Base-by-base conservation (phyloP, 2,888 invertebrate species). In the Leistus spinibarbis region DNA sequence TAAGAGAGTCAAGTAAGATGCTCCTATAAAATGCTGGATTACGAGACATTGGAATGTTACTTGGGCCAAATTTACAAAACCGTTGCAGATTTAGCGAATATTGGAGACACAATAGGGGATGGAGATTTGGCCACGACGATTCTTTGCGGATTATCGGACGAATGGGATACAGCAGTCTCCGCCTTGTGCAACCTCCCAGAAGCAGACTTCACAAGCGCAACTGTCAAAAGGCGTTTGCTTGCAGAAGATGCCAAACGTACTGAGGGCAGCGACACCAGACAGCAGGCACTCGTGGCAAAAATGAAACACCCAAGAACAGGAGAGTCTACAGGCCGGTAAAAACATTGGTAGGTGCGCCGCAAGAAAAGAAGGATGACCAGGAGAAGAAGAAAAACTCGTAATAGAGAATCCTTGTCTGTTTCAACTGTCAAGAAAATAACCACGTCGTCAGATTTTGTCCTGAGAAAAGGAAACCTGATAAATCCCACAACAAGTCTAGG, bases 31-130 rank as follows among this genome's bases (percentile, higher is more conserved):
- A 56, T 69, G 24, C 40, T 1, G 56, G 60, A 69, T 57, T 69
- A 16, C 62, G 22, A 69, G 53, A 64, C 16, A 40, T 19, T 76
- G 56, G 64, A 76, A 54, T n/a, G 17, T 24, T 76, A 76, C 19
- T 69, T 76, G 53, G 69, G 76, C 19, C 54, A 64, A 76, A 63
- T 76, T 60, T 70, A 76, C 54, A 54, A 64, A 70, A 76, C 69
- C 13, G 76, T 76, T 23, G 54, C 54, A 3, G 76, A 76, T 27
- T 24, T 69, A 40, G 19, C 53, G 40, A 68, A 57, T 22, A 69
- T 24, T 16, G 69, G 63, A 64, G 69, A 76, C 64, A 53, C 53
- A 22, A 70, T 70, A 22, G 76, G 64, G 53, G 76, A 76, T 70
- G 64, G 64, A 10, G 70, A 70, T 64, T 54, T 76, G 40, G 70